Conservation (phyloP, 1,140 invertebrate species). For the Diabrotica undecimpunctata region DNA sequence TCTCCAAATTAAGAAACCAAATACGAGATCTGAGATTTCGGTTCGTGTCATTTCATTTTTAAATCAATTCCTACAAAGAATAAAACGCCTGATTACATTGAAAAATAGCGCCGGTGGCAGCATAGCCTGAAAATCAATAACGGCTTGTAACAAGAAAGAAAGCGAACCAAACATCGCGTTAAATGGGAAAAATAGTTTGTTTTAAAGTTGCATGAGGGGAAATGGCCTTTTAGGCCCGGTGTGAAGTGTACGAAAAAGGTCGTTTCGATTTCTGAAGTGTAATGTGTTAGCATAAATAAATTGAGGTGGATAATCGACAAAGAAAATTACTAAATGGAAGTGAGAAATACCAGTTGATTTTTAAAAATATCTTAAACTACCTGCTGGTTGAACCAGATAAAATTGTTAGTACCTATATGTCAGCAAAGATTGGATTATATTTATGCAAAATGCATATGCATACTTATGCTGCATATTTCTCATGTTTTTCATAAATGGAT, state of each 20-base stretch:
- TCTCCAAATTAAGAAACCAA: background rate
- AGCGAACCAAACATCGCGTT: conserved; percentile 1
- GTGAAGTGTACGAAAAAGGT: background rate
- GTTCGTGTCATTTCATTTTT: conserved; percentile 2
- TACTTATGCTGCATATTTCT: too few species aligned
- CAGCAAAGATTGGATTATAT: too few species aligned
- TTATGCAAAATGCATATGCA: too few species aligned
- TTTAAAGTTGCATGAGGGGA: background rate
- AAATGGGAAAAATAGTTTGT: background rate
- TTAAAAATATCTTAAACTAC: too few species aligned
- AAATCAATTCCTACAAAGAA: conserved; percentile 3
- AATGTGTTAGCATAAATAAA: too few species aligned
- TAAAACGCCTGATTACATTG: conserved; percentile 2
- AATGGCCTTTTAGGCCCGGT: background rate
- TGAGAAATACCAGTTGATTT: too few species aligned
- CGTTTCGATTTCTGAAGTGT: too few species aligned
- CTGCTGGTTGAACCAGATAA: too few species aligned
- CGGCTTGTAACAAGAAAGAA: background rate
- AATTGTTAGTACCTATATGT: too few species aligned
- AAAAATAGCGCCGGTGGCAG: background rate
- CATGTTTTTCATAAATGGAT: too few species aligned
- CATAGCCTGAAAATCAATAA: background rate
- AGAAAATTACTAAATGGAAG: too few species aligned
- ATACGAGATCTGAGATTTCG: background rate
- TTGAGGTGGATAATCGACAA: too few species aligned